Conservation (phyloP, 2,113 vertebrate species). For the Indri indri region DNA sequence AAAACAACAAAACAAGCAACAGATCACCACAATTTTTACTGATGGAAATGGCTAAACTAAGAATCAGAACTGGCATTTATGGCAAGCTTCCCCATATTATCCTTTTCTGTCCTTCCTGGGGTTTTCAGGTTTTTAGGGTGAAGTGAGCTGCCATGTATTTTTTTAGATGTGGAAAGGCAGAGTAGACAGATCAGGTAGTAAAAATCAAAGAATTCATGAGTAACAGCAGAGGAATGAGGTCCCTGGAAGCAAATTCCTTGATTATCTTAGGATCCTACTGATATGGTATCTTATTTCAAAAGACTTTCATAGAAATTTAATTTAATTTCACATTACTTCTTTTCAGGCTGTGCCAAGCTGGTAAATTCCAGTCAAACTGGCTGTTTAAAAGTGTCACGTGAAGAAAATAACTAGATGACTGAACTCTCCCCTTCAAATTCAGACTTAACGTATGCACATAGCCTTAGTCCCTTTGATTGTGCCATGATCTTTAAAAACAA, state of each 20-base stretch:
- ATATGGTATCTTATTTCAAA: background rate
- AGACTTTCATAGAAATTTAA: constrained; percentile 40
- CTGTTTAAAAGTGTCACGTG: background rate
- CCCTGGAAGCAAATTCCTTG: background rate
- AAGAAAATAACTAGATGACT: background rate
- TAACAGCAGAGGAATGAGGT: background rate
- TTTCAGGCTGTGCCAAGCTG: constrained; percentile 22
- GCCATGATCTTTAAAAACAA: background rate
- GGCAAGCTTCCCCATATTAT: background rate
- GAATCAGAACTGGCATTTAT: background rate
- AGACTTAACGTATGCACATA: background rate
- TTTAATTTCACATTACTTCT: constrained; percentile 25
- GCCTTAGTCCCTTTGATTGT: background rate
- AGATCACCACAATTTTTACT: background rate
- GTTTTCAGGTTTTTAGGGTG: background rate
- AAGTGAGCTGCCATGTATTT: constrained; percentile 39
- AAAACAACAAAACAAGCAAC: constrained; percentile 14
- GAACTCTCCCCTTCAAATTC: background rate
- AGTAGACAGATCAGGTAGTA: background rate
- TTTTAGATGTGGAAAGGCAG: constrained; percentile 32
- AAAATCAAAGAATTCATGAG: background rate
- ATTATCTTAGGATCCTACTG: background rate
- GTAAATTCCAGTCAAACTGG: constrained; percentile 37
- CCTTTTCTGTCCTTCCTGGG: background rate
- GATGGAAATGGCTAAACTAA: background rate